Evolutionary conservation across 2,888 invertebrate species (phyloP).

Genomic region (Penaeus monodon): DNA sequence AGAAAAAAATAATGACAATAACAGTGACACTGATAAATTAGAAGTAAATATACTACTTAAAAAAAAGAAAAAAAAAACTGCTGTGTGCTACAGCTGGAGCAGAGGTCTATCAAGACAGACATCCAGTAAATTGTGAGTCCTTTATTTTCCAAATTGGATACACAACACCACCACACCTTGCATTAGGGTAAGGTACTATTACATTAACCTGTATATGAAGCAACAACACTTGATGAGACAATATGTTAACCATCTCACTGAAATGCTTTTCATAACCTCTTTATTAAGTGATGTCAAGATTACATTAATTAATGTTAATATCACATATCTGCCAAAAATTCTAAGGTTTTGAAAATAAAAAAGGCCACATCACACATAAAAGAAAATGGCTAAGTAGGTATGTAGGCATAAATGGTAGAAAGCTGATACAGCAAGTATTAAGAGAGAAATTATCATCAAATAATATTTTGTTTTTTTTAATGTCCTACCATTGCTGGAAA

Average conservation of each 20-base stretch:
- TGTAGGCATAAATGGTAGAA: constrained; percentile 6
- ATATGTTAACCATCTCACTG: neutral
- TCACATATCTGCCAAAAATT: constrained; percentile 12
- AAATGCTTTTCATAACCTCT: neutral
- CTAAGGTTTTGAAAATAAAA: constrained; percentile 11
- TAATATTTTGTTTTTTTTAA: no score
- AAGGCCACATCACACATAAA: neutral
- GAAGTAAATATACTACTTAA: no score
- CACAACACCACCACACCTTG: constrained; percentile 18
- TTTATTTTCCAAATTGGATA: constrained; percentile 40
- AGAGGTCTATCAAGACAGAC: no score
- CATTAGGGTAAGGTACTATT: constrained; percentile 3
- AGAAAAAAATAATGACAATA: no score
- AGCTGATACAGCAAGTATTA: constrained; percentile 39
- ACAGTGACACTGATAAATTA: no score
- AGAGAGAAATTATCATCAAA: neutral
- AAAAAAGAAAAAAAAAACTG: no score
- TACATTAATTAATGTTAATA: neutral
- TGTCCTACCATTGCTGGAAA: neutral
- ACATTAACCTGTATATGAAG: constrained; percentile 5
- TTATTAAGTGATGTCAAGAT: neutral
- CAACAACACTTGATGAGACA: constrained; percentile 5
- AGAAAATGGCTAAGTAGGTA: neutral
- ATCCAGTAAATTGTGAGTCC: constrained; percentile 12
- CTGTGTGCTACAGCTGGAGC: no score